Base-by-base conservation (phyloP, 2,888 invertebrate species). In the Malachius bipustulatus region DNA sequence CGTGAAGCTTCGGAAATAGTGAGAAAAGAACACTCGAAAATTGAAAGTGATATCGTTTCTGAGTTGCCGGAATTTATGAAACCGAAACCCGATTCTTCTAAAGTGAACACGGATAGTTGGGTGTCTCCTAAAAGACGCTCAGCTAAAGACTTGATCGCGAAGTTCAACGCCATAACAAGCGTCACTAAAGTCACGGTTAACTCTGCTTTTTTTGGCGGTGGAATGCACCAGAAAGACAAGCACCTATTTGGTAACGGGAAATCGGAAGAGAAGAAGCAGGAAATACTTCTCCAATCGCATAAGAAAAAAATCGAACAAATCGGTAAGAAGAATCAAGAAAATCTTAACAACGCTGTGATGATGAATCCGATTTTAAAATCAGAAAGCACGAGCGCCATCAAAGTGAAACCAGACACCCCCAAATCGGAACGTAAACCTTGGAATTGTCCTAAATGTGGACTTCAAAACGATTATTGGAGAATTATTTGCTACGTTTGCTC, bases 1-100 rank as follows among this genome's bases (percentile, higher is more conserved):
- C 72, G 77, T 46, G 81, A 85, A 59, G 83, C 83, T 1, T 72
- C 77, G 1, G 78, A 78, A 58, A 80, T 85, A 45, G 71, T 83
- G 29, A 71, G 73, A 54, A 70, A 67, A 34, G 67, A 68, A 39
- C 65, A 67, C 10, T 34, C 45, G 47, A 37, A 39, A 37, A 43
- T 39, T 11, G 32, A 32, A 10, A 43, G 42, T n/a, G 32, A 14
- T 16, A 16, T 26, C 6, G 36, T 48, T 24, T 39, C 48, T 31
- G 52, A 54, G 42, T 58, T 60, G 39, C 62, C 63, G 1, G 57
- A 57, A 36, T 63, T 64, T 41, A 62, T 62, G 61, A 54, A 58
- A 28, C 58, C 59, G 1, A 61, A 54, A 47, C 50, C 50, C 24
- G 51, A 57, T 34, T 43, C 43, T 15, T 34, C 38, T 4, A 52